These are phyloP conservation scores for Caretta caretta DNA, from an alignment of 2,113 vertebrate genomes.

Conservation along the genomic window DNA sequence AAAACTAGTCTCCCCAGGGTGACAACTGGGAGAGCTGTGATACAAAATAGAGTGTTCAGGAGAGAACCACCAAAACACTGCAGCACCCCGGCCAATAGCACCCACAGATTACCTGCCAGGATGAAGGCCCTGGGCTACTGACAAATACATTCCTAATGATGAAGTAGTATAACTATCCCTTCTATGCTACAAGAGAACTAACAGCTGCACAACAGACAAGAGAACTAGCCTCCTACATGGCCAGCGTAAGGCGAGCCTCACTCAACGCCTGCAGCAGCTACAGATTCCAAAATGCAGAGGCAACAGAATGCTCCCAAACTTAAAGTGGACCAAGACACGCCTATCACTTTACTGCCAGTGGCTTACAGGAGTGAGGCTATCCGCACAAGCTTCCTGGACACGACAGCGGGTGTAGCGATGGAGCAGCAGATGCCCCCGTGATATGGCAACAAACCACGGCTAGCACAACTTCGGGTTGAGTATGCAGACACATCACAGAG, in stretches of 20 bases:
- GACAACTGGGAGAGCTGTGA: background rate
- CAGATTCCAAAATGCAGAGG: background rate
- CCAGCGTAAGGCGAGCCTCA: background rate
- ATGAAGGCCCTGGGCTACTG: slow-evolving; percentile 12
- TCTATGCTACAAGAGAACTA: background rate
- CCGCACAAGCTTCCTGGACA: slow-evolving; percentile 56
- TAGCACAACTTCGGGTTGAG: slow-evolving; percentile 42
- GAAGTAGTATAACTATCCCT: slow-evolving; percentile 19
- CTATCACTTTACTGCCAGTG: background rate
- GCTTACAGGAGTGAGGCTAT: background rate
- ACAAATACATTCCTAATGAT: slow-evolving; percentile 36
- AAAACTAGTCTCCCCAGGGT: background rate
- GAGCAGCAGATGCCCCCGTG: background rate
- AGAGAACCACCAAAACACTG: background rate
- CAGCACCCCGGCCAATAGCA: background rate
- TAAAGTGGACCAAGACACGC: background rate
- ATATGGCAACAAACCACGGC: slow-evolving; percentile 28
- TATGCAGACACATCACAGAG: slow-evolving; percentile 22
- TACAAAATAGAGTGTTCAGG: background rate
- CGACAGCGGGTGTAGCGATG: slow-evolving; percentile 25
- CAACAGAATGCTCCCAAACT: background rate
- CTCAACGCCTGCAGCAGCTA: slow-evolving; percentile 16
- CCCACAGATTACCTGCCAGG: background rate
- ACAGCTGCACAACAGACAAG: background rate
- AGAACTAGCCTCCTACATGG: background rate